Percentiles rank a stretch among this genome's conserved stretches.
phyloP scores from a whole-genome alignment of 2,113 vertebrate species.

The Hippoglossus stenolepis region DNA sequence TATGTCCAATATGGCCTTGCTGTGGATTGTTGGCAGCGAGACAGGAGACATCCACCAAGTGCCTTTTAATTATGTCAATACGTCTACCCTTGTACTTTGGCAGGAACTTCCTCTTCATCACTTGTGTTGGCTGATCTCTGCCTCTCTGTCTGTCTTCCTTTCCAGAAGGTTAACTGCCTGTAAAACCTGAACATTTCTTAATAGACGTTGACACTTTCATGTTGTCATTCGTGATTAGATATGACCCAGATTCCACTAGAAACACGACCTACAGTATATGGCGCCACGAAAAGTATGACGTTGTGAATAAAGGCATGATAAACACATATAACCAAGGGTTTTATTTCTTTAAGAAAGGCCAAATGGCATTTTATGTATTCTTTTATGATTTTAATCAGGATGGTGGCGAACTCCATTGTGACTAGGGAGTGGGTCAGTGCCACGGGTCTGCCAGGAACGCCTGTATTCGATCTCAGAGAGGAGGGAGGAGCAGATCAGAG shows the following conservation, averaged over 20 bases:
- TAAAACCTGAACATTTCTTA: neutral
- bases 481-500: neutral
- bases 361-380: too few species aligned
- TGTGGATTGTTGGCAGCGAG: slow-evolving; percentile 16
- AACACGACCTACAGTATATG: neutral
- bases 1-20: slow-evolving; percentile 38
- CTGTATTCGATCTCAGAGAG: too few species aligned
- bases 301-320: neutral
- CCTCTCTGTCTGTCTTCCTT: neutral
- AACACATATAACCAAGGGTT: too few species aligned
- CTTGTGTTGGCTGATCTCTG: neutral
- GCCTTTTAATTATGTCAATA: slow-evolving; percentile 45
- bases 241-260: neutral
- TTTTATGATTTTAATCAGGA: too few species aligned
- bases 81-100: slow-evolving; percentile 32
- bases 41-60: slow-evolving; percentile 25
- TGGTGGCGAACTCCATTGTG: too few species aligned
- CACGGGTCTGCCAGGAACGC: too few species aligned
- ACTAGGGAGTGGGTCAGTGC: too few species aligned
- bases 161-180: slow-evolving; percentile 7
- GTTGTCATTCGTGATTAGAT: neutral
- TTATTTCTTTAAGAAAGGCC: too few species aligned
- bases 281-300: neutral
- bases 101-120: slow-evolving; percentile 6
- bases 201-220: neutral